These are phyloP conservation scores for Tokudaia muenninki DNA, from an alignment of 2,797 vertebrate species.

Conservation along the genomic window DNA sequence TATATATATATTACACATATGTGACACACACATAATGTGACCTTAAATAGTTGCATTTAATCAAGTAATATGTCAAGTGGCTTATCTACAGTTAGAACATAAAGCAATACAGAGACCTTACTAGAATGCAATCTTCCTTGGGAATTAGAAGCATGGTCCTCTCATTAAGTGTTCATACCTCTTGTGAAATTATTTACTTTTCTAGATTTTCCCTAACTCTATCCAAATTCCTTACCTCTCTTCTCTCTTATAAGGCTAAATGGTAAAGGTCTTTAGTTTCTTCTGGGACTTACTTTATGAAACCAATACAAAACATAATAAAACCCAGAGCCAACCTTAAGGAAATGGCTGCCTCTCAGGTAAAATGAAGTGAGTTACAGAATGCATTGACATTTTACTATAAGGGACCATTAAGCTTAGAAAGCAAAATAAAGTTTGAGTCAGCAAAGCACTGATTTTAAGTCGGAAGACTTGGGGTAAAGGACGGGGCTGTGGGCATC, in stretches of 20 bases:
- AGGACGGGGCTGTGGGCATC: accelerated
- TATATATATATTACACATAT: background rate
- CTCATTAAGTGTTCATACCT: accelerated
- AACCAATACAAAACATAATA: background rate
- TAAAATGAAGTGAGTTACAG: background rate
- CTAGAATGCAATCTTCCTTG: background rate
- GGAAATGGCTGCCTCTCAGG: background rate
- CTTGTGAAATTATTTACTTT: background rate
- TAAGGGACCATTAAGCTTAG: background rate
- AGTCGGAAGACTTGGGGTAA: background rate
- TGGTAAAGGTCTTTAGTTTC: background rate
- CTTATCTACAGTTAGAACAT: background rate
- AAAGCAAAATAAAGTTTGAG: background rate
- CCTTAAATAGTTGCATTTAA: background rate
- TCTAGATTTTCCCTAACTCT: background rate
- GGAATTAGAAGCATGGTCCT: background rate
- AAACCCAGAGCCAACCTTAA: background rate
- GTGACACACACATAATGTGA: background rate
- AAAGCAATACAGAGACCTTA: background rate
- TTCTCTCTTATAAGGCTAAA: too few species aligned
- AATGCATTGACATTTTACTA: background rate
- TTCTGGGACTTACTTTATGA: background rate
- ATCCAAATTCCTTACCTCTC: background rate
- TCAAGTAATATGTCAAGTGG: background rate
- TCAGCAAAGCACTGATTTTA: background rate